Base-by-base conservation (phyloP, 2,888 invertebrate genomes). In the Drosophila parthenogenetica region DNA sequence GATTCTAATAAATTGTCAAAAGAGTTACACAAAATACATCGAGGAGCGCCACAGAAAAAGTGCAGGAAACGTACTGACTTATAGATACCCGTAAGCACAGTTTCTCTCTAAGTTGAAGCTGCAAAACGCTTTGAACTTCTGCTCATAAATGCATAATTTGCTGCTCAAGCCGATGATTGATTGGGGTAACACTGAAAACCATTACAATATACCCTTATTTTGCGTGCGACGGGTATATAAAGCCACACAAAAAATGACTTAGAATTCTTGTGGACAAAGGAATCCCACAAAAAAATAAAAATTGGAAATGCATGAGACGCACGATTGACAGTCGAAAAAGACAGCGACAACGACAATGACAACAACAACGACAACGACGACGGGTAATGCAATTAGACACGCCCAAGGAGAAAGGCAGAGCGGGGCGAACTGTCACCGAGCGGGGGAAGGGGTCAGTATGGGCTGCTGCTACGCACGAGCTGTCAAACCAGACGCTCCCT, bases 1-100 rank as follows among this genome's bases (percentile, higher is more conserved):
- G 71, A 76, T 85, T 76, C 78, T 59, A 76, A 85, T 69, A 79
- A 84, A 72, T 77, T 77, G 77, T 84, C 79, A 79, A 81, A 79
- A 86, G 78, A 83, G 83, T 85, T 82, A 65, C 64, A 65, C 64
- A 72, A 50, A 65, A 50, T 14, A 39, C 63, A 58, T 43, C 70
- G 59, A 69, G 65, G 68, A 78, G 79, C 79, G 78, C 76, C 79
- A 68, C 60, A 48, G 8, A 1, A 29, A 39, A 60, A 35, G 11
- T 13, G 3, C 35, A 13, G 13, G 13, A 13, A 35, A 3, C 3
- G 2, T 13, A 35, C 8, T 13, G 35, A 35, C 35, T 13, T 1
- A 1, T 2, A 35, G 13, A 35, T 35, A 35, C 35, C 35, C 32
- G 32, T 32, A 11, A 32, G 11, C 10, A 3, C 10, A 10, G 32